These are phyloP conservation scores for Kradibia gibbosae DNA, from an alignment of 1,140 invertebrate species.

Conservation along the genomic window DNA sequence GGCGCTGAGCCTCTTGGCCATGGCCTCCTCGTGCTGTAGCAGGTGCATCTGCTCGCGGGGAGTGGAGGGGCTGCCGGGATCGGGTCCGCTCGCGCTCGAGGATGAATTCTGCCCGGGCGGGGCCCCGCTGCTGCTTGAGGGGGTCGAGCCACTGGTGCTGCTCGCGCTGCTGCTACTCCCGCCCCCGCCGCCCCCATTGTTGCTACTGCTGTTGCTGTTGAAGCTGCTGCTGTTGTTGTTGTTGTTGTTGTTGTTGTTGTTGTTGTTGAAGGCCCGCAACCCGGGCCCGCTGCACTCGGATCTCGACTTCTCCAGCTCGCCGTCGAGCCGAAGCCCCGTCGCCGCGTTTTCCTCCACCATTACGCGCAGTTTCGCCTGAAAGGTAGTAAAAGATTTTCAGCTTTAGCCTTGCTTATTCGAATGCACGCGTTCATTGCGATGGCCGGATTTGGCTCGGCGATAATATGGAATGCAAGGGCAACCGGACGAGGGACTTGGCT, in stretches of 20 bases:
- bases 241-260: conserved; percentile 54
- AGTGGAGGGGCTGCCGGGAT: neutral
- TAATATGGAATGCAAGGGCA: no score
- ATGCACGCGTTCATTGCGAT: no score
- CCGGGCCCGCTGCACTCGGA: conserved; percentile 73
- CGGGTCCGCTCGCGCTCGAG: conserved; percentile 13
- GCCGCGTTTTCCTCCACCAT: conserved; percentile 82
- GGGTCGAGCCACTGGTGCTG: conserved; percentile 53
- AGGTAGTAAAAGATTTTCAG: no score
- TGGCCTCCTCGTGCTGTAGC: conserved; percentile 9
- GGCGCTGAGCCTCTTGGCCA: conserved; percentile 63
- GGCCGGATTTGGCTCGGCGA: no score
- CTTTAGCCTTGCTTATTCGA: no score
- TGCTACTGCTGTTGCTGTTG: conserved; percentile 58
- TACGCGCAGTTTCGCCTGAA: conserved; percentile 78
- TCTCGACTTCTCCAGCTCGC: conserved; percentile 76
- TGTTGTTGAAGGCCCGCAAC: conserved; percentile 56
- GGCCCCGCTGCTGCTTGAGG: conserved; percentile 47
- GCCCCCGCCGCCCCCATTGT: conserved; percentile 46
- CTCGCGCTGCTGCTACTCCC: conserved; percentile 55
- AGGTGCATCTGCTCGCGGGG: conserved; percentile 1
- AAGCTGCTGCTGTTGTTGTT: conserved; percentile 47
- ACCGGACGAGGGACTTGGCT: no score
- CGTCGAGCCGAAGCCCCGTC: conserved; percentile 77
- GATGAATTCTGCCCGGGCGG: conserved; percentile 19